Evolutionary conservation across 2,888 invertebrate species (phyloP), one percentile per base, ranked within the genome.

Genomic region (Digitonthophagus gazella): DNA sequence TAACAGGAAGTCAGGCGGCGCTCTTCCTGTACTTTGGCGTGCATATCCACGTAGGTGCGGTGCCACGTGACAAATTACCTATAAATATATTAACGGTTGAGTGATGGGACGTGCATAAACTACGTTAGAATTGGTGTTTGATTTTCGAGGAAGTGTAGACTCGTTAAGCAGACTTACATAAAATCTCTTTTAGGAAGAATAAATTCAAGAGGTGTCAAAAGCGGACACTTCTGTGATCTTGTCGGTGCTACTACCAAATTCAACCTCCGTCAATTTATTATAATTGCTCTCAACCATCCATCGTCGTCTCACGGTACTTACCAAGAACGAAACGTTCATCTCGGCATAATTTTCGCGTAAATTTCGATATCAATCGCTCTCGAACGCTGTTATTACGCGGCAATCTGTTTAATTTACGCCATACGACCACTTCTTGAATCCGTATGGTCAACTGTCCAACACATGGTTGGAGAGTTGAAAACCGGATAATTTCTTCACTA

Each of bases 351-450:
- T 61, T 61, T 61, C 20, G 18, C 61, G 20, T 61, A 61, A 61
- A 61, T 6, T 61, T 20, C 20, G 61, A 61, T 61, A 58, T 19
- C 20, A 61, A 61, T 61, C 61, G 18, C 18, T n/a, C n/a, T n/a
- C 19, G 57, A 19, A 61, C 16, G 19, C 61, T 20, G 19, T 20
- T 19, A 61, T 61, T 61, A 61, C 61, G 19, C n/a, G 19, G 19
- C 61, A n/a, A 61, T 61, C 61, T 61, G 18, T n/a, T 19, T 61
- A 61, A 61, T 61, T 61, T 61, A 19, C 61, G 20, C 18, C 18
- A 19, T 18, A 61, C 15, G 6, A n/a, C 19, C 16, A 61, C n/a
- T 19, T 18, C 18, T 61, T 61, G n/a, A n/a, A 61, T 19, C 4
- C n/a, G n/a, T 5, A 6, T n/a, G n/a, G 57, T 14, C n/a, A 56